phyloP scores from a whole-genome alignment of 2,888 invertebrate genomes.

The Selenia dentaria region DNA sequence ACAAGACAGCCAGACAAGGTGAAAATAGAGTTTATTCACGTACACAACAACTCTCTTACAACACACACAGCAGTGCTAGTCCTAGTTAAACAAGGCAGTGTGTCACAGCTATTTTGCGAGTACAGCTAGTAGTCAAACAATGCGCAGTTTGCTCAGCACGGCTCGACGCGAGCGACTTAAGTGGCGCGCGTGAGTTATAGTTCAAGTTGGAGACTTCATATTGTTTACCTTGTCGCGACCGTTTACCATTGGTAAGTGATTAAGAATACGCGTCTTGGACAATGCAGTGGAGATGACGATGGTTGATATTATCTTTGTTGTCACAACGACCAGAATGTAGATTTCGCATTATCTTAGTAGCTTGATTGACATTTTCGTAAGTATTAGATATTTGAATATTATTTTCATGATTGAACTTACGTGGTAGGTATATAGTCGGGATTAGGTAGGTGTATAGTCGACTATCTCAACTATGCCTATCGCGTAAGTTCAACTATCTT shows the following conservation, averaged over 20 bases:
- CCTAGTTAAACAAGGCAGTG: constrained; percentile 32
- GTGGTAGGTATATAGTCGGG: too few relatives aligned
- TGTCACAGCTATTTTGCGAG: constrained; percentile 12
- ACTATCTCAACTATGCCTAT: too few relatives aligned
- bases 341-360: too few relatives aligned
- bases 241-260: constrained; percentile 83
- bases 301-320: too few relatives aligned
- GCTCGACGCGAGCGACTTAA: constrained; percentile 36
- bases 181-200: constrained; percentile 74
- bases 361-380: too few relatives aligned
- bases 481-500: too few relatives aligned
- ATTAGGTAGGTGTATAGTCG: too few relatives aligned
- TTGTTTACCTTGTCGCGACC: constrained; percentile 83
- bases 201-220: constrained; percentile 79
- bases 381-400: too few relatives aligned
- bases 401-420: too few relatives aligned
- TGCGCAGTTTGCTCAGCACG: constrained; percentile 59
- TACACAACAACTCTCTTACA: not conserved
- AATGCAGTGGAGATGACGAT: constrained; percentile 47
- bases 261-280: constrained; percentile 72
- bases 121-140: constrained; percentile 52
- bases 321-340: too few relatives aligned
- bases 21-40: too few relatives aligned
- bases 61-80: constrained; percentile 25
- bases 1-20: too few relatives aligned